These are phyloP conservation scores for Ptychobarbus kaznakovi DNA, from an alignment of 2,797 vertebrate genomes.

Conservation along the genomic window DNA sequence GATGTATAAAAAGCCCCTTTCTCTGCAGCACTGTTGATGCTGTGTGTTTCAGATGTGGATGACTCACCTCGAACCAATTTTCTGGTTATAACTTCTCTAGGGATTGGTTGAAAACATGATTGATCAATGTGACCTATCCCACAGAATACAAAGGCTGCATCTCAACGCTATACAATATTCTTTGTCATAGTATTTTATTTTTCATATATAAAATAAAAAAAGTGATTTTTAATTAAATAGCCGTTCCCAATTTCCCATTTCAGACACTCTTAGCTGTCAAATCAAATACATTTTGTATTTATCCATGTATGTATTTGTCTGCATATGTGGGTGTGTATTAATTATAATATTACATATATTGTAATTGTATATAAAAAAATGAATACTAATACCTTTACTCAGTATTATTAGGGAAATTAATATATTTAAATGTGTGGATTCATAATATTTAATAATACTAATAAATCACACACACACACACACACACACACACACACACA, in stretches of 20 bases:
- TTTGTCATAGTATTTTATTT: neutral
- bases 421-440: no score
- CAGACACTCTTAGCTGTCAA: neutral
- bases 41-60: constrained; percentile 17
- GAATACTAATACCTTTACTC: no score
- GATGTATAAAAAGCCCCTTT: constrained; percentile 12
- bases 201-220: neutral
- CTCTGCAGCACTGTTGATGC: neutral
- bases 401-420: no score
- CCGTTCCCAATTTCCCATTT: neutral
- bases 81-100: neutral
- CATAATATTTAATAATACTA: no score
- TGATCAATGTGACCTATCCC: constrained; percentile 17
- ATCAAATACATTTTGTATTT: no score
- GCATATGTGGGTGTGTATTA: neutral
- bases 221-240: neutral
- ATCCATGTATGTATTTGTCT: no score
- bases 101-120: constrained; percentile 27
- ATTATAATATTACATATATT: neutral
- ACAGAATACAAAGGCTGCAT: neutral
- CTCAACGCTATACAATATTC: neutral
- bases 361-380: no score
- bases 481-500: no score
- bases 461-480: no score
- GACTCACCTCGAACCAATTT: constrained; percentile 12